Evolutionary conservation across 2,113 vertebrate species (phyloP), one percentile per base, ranked within the genome.

Genomic region (Brienomyrus longianalis): DNA sequence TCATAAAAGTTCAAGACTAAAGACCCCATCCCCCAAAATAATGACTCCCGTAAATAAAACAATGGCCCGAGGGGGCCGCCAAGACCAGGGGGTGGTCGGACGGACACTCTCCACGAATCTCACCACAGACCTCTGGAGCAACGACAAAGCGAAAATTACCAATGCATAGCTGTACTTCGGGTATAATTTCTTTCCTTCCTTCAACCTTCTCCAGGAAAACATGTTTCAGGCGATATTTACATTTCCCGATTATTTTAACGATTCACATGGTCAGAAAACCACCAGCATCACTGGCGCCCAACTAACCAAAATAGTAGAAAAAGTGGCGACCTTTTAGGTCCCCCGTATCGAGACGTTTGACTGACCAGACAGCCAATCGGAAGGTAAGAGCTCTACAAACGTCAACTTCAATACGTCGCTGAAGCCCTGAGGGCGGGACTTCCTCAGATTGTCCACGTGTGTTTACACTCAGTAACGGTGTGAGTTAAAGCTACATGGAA

Each of bases 141-240:
- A 43, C 17, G 48, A 80, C 66, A 77, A 52, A 27, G 45, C 47
- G 62, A 77, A 50, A 74, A 80, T 89, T 89, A 89, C 88, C 88
- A 89, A 31, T 3, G 47, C 70, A 54, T 54, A 89, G 48, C 50
- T 54, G 23, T 84, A 84, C 51, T 59, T 47, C 43, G 89, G 89
- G 48, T n/a, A 59, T 35, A 84, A 77, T 21, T 45, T 17, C 52
- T 89, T 56, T 84, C 13, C 89, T 48, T 84, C 43, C 52, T 85
- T 89, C 77, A 31, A 3, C 80, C 54, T 84, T 45, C 77, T 59
- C 51, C 50, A 59, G 10, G 52, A 62, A 89, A 84, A 89, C 89
- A 89, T 89, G 52, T 85, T 52, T 83, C 50, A 31, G 70, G 19
- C 35, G 74, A 35, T 43, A 19, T 39, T 83, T 52, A 89, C 89